Percentiles rank a stretch among this genome's conserved stretches.
phyloP scores from a whole-genome alignment of 2,888 invertebrate genomes.

The Nephrotoma appendiculata region DNA sequence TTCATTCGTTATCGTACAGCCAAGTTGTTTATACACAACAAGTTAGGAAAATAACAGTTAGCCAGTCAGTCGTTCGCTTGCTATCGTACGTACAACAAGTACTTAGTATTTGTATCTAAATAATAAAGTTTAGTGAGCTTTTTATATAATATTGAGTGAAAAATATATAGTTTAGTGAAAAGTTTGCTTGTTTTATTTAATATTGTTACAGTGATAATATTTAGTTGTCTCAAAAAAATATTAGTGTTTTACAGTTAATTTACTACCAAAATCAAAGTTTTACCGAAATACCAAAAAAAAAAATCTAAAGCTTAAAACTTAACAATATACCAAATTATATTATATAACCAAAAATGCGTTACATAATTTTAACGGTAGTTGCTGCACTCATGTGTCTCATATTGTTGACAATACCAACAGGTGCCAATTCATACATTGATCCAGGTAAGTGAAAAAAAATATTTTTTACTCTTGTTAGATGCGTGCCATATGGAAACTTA shows the following conservation, averaged over 20 bases:
- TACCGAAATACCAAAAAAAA: not conserved
- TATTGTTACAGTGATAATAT: not conserved
- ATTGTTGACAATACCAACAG: not conserved
- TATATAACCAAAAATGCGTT: not conserved
- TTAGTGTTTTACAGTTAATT: not conserved
- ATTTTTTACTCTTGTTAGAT: not conserved
- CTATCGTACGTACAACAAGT: no score
- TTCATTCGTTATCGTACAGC: not conserved
- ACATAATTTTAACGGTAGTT: not conserved
- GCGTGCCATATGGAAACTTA: not conserved
- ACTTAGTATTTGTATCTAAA: no score
- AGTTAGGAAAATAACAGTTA: not conserved
- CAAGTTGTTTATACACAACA: not conserved
- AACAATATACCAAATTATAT: not conserved
- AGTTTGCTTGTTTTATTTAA: not conserved
- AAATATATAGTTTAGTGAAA: not conserved
- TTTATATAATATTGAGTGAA: not conserved
- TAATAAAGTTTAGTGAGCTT: not conserved
- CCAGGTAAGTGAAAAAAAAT: not conserved
- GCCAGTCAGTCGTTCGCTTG: not conserved
- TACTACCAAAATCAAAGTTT: not conserved
- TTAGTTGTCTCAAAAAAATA: not conserved
- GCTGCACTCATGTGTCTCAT: not conserved
- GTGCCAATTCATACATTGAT: not conserved
- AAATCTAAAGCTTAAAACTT: not conserved